These are phyloP conservation scores for Botrylloides violaceus DNA, from an alignment of 23 tunicate genomes.

Conservation along the genomic window DNA sequence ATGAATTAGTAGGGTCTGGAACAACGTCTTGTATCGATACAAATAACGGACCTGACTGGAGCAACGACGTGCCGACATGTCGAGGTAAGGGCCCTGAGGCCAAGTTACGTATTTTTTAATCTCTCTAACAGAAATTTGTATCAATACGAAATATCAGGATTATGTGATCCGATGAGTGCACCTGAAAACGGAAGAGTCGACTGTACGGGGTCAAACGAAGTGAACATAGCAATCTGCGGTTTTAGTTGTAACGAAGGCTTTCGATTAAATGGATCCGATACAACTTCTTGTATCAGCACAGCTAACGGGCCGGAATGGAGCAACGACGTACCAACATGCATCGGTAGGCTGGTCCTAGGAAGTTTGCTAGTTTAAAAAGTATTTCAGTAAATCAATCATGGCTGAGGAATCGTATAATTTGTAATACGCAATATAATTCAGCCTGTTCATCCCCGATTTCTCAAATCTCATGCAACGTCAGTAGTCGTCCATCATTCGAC, in stretches of 20 bases:
- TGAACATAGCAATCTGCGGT: neutral
- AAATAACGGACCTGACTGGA: neutral
- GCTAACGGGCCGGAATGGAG: neutral
- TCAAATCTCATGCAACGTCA: too few relatives aligned
- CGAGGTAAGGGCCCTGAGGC: neutral
- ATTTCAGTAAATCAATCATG: too few relatives aligned
- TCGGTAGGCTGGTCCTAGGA: too few relatives aligned
- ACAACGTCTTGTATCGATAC: neutral
- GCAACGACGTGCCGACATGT: neutral
- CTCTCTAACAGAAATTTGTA: too few relatives aligned
- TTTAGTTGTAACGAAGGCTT: neutral
- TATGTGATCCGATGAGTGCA: neutral
- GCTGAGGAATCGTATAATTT: too few relatives aligned
- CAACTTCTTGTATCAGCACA: neutral
- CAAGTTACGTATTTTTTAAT: neutral
- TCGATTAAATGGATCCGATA: neutral
- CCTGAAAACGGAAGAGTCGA: neutral
- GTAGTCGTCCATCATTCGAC: too few relatives aligned
- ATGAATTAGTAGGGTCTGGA: neutral
- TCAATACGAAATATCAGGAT: neutral
- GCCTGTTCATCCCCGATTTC: too few relatives aligned
- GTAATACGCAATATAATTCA: too few relatives aligned
- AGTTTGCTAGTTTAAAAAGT: too few relatives aligned
- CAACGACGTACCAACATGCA: neutral
- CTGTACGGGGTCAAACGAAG: neutral